Conservation (phyloP, 2,888 invertebrate species). For the Zaprionus obscuricornis region DNA sequence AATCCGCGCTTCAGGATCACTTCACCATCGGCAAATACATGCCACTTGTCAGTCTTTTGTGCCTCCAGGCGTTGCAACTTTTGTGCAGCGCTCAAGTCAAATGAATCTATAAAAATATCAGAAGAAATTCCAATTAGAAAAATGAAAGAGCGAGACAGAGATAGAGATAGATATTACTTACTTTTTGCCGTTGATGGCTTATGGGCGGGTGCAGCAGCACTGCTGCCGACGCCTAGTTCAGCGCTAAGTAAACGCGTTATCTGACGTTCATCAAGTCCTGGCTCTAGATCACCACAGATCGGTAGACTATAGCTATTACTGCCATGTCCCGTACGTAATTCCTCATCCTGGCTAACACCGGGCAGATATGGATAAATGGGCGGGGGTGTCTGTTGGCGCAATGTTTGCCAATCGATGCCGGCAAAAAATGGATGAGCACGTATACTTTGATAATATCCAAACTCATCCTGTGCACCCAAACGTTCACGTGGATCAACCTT, state of each 20-base stretch:
- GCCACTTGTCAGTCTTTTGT: conserved; percentile 91
- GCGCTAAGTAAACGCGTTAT: conserved; percentile 90
- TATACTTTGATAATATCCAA: conserved; percentile 89
- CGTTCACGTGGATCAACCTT: conserved; percentile 91
- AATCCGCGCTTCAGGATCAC: conserved; percentile 97
- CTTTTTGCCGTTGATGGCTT: conserved; percentile 65
- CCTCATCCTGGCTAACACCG: conserved; percentile 87
- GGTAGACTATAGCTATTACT: conserved; percentile 87
- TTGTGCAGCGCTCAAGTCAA: conserved; percentile 88
- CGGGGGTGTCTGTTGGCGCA: conserved; percentile 91
- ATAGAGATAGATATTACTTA: conserved; percentile 14
- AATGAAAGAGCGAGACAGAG: too few relatives aligned
- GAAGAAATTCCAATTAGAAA: too few relatives aligned
- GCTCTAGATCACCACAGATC: conserved; percentile 88
- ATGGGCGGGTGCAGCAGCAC: conserved; percentile 58
- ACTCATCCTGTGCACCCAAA: conserved; percentile 89
- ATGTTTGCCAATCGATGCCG: conserved; percentile 91
- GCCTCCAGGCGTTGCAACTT: conserved; percentile 87
- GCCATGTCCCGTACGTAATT: conserved; percentile 84
- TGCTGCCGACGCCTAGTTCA: conserved; percentile 85
- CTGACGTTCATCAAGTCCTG: conserved; percentile 93
- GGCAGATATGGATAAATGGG: conserved; percentile 91
- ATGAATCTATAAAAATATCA: conserved; percentile 86
- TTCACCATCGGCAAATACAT: conserved; percentile 94
- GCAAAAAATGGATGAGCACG: conserved; percentile 93